Evolutionary conservation across 1,140 invertebrate genomes (phyloP), one percentile per base, ranked within the genome.

Genomic region (Brachionus sp.): DNA sequence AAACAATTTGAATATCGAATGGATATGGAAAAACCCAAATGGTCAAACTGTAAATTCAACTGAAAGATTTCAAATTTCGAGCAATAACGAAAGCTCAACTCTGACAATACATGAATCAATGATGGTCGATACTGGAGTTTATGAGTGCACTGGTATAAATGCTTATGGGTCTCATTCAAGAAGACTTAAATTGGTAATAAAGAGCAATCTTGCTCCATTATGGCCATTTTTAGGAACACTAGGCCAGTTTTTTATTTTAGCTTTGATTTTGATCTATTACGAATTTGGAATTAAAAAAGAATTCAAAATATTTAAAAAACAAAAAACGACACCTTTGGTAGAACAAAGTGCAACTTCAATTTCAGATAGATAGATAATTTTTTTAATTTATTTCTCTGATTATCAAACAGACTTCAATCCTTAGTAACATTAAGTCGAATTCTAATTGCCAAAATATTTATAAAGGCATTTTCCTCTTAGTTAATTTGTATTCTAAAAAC

Each of bases 151-250:
- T 19, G 77, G 35, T n/a, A 6, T 10, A 1, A 80, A 80, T 44
- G 3, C 23, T 10, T 80, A 25, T 29, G 77, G 77, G 25, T 19
- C n/a, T 25, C 50, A 80, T 80, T 19, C n/a, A 9, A 16, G 77
- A 57, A 37, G 5, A 0, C 1, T 42, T 12, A 80, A 57, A 19
- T 42, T 80, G 6, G 16, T 37, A 4, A 29, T 80, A 23, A 80
- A 80, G 33, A 80, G 77, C 16, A 57, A 80, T 62, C 39, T 80
- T 16, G 50, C 77, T 23, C 77, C 77, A 29, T 42, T 80, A 37
- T 80, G 77, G 77, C 77, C 77, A 5, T 80, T 80, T 66, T 62
- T 80, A 13, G 77, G 77, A 0, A 44, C 62, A 25, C 9, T 80
- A 37, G 77, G 50, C 16, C 77, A 80, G 35, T 44, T 80, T 39